Percentiles rank a stretch among this genome's conserved stretches.
phyloP scores from a whole-genome alignment of 2,888 invertebrate genomes.

The Ormyrus pomaceus region DNA sequence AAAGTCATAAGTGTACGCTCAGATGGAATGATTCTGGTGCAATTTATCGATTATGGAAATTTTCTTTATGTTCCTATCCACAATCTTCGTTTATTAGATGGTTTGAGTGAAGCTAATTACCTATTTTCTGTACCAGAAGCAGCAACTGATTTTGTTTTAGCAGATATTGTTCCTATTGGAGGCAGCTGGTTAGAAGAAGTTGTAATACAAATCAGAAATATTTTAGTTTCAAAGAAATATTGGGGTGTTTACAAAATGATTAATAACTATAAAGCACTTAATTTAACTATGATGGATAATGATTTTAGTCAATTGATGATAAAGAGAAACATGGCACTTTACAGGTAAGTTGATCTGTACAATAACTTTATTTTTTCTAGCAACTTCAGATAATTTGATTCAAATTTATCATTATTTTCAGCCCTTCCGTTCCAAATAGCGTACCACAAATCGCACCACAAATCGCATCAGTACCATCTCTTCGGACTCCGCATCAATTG shows the following conservation, averaged over 20 bases:
- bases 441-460: background rate
- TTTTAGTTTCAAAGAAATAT: slow-evolving; percentile 40
- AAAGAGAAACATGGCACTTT: slow-evolving; percentile 59
- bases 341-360: slow-evolving; percentile 52
- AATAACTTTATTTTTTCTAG: background rate
- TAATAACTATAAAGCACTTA: slow-evolving; percentile 30
- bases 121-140: slow-evolving; percentile 77
- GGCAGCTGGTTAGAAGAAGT: slow-evolving; percentile 78
- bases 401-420: background rate
- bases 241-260: slow-evolving; percentile 39
- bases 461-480: background rate
- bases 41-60: slow-evolving; percentile 84
- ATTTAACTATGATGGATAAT: slow-evolving; percentile 46
- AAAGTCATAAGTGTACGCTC: slow-evolving; percentile 77
- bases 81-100: slow-evolving; percentile 79
- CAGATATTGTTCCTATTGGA: slow-evolving; percentile 77
- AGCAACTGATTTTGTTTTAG: slow-evolving; percentile 80
- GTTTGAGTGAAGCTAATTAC: slow-evolving; percentile 76
- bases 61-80: slow-evolving; percentile 79
- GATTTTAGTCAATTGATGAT: slow-evolving; percentile 62
- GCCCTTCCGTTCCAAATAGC: background rate
- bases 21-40: slow-evolving; percentile 80
- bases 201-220: slow-evolving; percentile 69
- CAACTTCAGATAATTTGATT: background rate
- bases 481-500: slow-evolving; percentile 8